Percentiles rank a stretch among this genome's conserved stretches.
These are phyloP conservation scores for Gorsachius goisagi DNA, from an alignment of 2,113 vertebrate genomes.

Conservation along the genomic window DNA sequence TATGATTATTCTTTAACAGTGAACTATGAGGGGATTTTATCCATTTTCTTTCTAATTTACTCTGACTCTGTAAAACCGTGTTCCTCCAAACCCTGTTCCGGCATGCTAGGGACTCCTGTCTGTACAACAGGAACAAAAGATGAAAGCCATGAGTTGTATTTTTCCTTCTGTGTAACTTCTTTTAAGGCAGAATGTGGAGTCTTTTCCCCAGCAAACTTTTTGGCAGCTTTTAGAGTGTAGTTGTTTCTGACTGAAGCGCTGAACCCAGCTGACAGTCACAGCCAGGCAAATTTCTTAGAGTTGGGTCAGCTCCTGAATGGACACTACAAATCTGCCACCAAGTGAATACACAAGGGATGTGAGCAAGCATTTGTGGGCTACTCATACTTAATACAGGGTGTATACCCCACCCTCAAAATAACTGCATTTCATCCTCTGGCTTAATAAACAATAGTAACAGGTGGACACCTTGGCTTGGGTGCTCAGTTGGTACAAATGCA, in stretches of 20 bases:
- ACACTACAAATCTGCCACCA: neutral
- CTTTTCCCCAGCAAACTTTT: neutral
- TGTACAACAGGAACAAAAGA: neutral
- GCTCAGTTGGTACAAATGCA: neutral
- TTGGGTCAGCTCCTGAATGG: neutral
- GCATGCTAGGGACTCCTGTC: neutral
- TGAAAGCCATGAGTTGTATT: neutral
- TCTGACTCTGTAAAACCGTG: neutral
- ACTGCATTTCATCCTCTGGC: neutral
- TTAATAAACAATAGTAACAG: neutral
- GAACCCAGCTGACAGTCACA: neutral
- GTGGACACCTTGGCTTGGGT: neutral
- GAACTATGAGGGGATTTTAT: slow-evolving; percentile 26
- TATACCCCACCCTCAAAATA: neutral
- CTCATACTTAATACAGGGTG: neutral
- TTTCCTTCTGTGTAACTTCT: neutral
- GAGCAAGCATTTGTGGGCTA: neutral
- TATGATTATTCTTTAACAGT: slow-evolving; percentile 20
- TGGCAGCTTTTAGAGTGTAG: neutral
- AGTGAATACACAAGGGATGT: neutral
- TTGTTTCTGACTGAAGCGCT: neutral
- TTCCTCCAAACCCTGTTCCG: neutral
- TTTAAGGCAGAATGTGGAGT: neutral
- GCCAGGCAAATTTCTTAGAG: neutral
- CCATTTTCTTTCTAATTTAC: slow-evolving; percentile 52